Evolutionary conservation across 2,888 invertebrate species (phyloP).

Genomic region (Germaria angustata): DNA sequence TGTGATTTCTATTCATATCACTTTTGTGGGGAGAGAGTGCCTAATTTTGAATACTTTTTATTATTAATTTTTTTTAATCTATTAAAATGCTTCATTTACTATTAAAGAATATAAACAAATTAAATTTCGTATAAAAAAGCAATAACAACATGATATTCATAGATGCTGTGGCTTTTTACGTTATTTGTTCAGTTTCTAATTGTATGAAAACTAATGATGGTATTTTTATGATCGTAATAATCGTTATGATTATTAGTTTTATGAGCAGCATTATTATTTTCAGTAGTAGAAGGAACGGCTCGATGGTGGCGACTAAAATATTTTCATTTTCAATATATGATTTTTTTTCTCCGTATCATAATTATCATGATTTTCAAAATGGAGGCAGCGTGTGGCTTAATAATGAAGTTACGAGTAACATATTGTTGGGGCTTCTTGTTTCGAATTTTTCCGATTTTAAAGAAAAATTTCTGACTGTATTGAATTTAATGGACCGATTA

Average conservation of each 20-base stretch:
- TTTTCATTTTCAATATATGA: neutral
- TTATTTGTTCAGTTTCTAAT: neutral
- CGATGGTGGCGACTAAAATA: neutral
- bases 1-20: conserved; percentile 38
- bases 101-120: conserved; percentile 17
- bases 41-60: neutral
- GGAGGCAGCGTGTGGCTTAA: neutral
- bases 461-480: too few species aligned
- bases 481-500: too few species aligned
- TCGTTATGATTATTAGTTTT: conserved; percentile 63
- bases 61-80: conserved; percentile 22
- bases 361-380: neutral
- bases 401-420: neutral
- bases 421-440: neutral
- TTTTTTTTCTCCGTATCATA: neutral
- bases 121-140: conserved; percentile 14
- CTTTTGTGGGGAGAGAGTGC: neutral
- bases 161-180: too few species aligned
- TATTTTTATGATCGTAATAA: conserved; percentile 60
- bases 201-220: conserved; percentile 43
- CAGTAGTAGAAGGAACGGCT: conserved; percentile 15
- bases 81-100: conserved; percentile 43
- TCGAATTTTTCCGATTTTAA: too few species aligned
- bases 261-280: conserved; percentile 36
- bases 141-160: too few species aligned